Evolutionary conservation across 1,140 invertebrate genomes (phyloP).

Genomic region (Drosophila azteca): DNA sequence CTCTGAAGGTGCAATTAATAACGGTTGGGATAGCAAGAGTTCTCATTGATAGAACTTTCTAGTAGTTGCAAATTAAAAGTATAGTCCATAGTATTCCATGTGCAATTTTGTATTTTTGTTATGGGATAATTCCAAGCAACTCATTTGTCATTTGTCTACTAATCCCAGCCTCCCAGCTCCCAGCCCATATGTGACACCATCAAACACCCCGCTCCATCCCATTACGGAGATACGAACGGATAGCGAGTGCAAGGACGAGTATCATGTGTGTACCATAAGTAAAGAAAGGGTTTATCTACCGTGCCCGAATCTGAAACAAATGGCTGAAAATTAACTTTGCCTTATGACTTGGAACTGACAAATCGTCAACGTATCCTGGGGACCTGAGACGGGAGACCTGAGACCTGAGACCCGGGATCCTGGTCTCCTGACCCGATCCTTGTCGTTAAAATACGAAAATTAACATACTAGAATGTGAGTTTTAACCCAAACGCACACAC

Average conservation of each 20-base stretch:
- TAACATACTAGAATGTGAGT: conserved; percentile 75
- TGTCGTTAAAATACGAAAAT: conserved; percentile 61
- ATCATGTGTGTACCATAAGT: conserved; percentile 13
- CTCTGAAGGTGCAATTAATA: too few relatives aligned
- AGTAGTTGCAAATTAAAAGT: too few relatives aligned
- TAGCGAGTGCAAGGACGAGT: too few relatives aligned
- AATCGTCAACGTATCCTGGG: conserved; percentile 55
- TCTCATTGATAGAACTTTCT: too few relatives aligned
- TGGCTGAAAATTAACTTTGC: conserved; percentile 77
- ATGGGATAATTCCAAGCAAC: neutral
- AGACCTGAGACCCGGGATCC: neutral
- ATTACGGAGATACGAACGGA: conserved; percentile 8
- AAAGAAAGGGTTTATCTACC: conserved; percentile 65
- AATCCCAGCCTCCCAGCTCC: conserved; percentile 17
- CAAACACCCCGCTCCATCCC: neutral
- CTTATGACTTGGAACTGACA: conserved; percentile 83
- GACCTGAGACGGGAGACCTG: too few relatives aligned
- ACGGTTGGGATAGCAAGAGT: too few relatives aligned
- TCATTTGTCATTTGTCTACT: conserved; percentile 39
- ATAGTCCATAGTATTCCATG: too few relatives aligned
- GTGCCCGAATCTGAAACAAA: conserved; percentile 78
- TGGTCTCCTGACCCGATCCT: conserved; percentile 11
- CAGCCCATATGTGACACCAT: conserved; percentile 33
- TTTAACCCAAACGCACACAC: conserved; percentile 24
- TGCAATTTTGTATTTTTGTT: neutral